Evolutionary conservation across 2,797 vertebrate genomes (phyloP), one percentile per base, ranked within the genome.

Genomic region (Melanotaenia parkinsoni): DNA sequence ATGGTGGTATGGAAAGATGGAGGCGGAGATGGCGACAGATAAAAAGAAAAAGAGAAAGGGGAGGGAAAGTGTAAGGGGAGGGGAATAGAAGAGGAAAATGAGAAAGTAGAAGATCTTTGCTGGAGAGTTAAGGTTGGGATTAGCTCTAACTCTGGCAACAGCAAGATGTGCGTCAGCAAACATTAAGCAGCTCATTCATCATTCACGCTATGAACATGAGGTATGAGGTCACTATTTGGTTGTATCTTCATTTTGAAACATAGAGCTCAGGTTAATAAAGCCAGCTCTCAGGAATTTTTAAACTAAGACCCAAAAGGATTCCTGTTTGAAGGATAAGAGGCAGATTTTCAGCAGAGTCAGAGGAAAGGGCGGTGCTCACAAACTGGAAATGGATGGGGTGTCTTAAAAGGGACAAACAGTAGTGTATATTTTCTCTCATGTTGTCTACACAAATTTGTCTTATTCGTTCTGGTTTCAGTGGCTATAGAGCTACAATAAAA

Each of bases 141-240:
- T 84, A 81, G 81, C 76, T 72, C 16, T 0, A 51, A 30, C 77
- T 74, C 67, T 64, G 75, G 56, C 63, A 75, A 82, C 87, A 80
- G 77, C 72, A 67, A 76, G 84, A 81, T 84, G 70, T 79, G 86
- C 79, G 72, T 88, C 89, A 86, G 89, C 89, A 86, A 77, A 84
- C 74, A 87, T 89, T 86, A 87, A 77, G 66, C 53, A 63, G 69
- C 84, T 86, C 69, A 76, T 91, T 86, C 62, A 84, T 89, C 89
- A 87, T 91, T 88, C 79, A 84, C 56, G 1, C 67, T 79, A 70
- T 26, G 69, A 87, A 73, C 70, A 66, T 26, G 67, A 72, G 72
- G 67, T 69, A 70, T 75, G 86, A 90, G 81, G 85, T 90, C 84
- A 79, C 45, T 0, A 30, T 10, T 58, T 30, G 68, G 67, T 63